A percentile compares a stretch with the other conserved stretches of the same genome.
Evolutionary conservation across 2,888 invertebrate species (phyloP).

Genomic region (Orthosia cruda): DNA sequence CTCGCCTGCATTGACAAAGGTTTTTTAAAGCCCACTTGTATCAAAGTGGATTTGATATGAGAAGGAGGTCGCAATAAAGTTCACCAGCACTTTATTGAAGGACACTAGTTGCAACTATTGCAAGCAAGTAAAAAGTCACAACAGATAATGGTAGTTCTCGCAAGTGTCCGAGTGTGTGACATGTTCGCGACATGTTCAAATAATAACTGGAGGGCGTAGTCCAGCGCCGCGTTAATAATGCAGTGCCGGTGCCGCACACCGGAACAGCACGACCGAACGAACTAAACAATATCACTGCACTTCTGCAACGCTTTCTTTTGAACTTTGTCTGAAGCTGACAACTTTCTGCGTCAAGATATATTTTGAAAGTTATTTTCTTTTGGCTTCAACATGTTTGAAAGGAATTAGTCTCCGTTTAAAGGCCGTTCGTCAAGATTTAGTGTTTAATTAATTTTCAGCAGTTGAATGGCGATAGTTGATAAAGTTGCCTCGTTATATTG

Average conservation of each 20-base stretch:
- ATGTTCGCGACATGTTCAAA: slow-evolving; percentile 24
- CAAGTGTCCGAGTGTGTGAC: slow-evolving; percentile 1
- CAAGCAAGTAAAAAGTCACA: not conserved
- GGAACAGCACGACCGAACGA: not conserved
- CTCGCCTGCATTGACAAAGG: too few species aligned
- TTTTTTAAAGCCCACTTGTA: too few species aligned
- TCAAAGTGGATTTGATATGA: too few species aligned
- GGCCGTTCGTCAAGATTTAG: slow-evolving; percentile 40
- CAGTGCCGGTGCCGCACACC: not conserved
- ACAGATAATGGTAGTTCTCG: slow-evolving; percentile 9
- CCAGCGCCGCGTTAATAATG: slow-evolving; percentile 25
- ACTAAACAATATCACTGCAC: slow-evolving; percentile 10
- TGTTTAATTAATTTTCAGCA: slow-evolving; percentile 33
- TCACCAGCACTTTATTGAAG: not conserved
- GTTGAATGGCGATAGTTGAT: slow-evolving; percentile 30
- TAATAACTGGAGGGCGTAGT: slow-evolving; percentile 16
- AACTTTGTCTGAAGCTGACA: slow-evolving; percentile 16
- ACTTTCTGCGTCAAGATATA: slow-evolving; percentile 4
- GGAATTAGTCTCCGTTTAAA: slow-evolving; percentile 37
- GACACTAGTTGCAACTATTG: not conserved
- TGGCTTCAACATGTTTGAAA: slow-evolving; percentile 28
- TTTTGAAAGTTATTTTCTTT: slow-evolving; percentile 29
- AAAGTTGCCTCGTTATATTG: slow-evolving; percentile 18
- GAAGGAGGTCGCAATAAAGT: too few species aligned
- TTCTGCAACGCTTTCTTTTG: slow-evolving; percentile 11